Evolutionary conservation across 92 coral and sea anemone genomes (phyloP), one percentile per base, ranked within the genome.

Genomic region (Anthopleura xanthogrammica): DNA sequence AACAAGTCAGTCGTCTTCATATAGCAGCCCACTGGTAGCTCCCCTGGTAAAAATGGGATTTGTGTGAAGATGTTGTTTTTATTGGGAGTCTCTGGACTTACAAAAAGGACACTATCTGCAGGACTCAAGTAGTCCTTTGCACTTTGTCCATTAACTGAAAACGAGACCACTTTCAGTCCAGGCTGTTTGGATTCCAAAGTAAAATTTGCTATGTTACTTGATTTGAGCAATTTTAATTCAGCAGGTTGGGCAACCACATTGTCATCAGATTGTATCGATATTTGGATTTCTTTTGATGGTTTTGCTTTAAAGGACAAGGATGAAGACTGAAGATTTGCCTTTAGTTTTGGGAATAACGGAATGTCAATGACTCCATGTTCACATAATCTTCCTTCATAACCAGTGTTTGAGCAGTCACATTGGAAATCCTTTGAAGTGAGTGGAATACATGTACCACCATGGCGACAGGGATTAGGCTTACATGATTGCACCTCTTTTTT

Each of bases 381-480:
- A 74, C 87, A 84, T 20, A 24, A 29, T 20, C 20, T 41, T 12
- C 87, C 87, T 77, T 22, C 60, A 68, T 77, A 64, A 16, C 77
- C 83, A 65, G 87, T 84, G 60, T 62, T 14, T 13, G 78, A 60
- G 55, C 87, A 84, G 72, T 84, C 76, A 65, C 87, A 84, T n/a
- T 77, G 64, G 70, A 77, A 84, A 58, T 50, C 41, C 77, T 77
- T 77, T 0, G 79, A 56, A 17, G 77, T 60, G 16, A 65, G 36
- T 3, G 80, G 57, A 20, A 41, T 41, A 64, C 87, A 84, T 52
- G n/a, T 68, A 6, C 87, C 87, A 22, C 70, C 87, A 40, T 84
- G 87, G 12, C 41, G 77, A 24, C 87, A 84, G 41, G 87, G 87
- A 39, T 84, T 84, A 14, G 87, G 87, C 60, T 60, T 77, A 5